Evolutionary conservation across 2,888 invertebrate species (phyloP).

Genomic region (Periphyllus acericola): DNA sequence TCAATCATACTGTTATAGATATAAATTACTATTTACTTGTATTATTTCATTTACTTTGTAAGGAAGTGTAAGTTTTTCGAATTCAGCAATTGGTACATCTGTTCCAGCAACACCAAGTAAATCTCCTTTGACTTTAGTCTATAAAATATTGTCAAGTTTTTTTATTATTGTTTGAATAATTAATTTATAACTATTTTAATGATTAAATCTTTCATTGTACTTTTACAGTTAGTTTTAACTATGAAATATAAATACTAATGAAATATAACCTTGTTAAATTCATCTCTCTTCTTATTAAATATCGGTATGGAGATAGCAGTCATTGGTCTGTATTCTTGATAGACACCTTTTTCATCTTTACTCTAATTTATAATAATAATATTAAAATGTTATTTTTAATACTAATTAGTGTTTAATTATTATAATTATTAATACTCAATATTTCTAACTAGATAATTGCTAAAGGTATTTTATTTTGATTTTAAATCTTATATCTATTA

Average conservation of each 20-base stretch:
- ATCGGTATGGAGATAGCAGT: constrained; percentile 94
- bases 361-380: neutral
- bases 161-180: neutral
- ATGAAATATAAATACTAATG: neutral
- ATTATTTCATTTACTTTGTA: constrained; percentile 77
- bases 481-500: too few relatives aligned
- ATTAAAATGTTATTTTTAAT: neutral
- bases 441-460: neutral
- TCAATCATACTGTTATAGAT: constrained; percentile 45
- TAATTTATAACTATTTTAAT: too few relatives aligned
- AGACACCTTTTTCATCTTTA: constrained; percentile 18
- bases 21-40: neutral
- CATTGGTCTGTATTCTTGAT: constrained; percentile 75
- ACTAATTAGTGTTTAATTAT: constrained; percentile 15
- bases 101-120: constrained; percentile 96
- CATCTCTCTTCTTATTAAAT: constrained; percentile 76
- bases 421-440: neutral
- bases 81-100: constrained; percentile 91
- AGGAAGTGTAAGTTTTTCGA: constrained; percentile 87
- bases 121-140: constrained; percentile 50
- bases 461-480: too few relatives aligned
- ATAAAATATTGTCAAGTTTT: constrained; percentile 1
- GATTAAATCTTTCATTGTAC: too few relatives aligned
- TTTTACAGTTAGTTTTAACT: neutral
- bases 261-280: constrained; percentile 64